A percentile compares a stretch with the other conserved stretches of the same genome.
These are phyloP conservation scores for Sebastolobus alascanus DNA, from an alignment of 2,797 vertebrate genomes.

Conservation along the genomic window DNA sequence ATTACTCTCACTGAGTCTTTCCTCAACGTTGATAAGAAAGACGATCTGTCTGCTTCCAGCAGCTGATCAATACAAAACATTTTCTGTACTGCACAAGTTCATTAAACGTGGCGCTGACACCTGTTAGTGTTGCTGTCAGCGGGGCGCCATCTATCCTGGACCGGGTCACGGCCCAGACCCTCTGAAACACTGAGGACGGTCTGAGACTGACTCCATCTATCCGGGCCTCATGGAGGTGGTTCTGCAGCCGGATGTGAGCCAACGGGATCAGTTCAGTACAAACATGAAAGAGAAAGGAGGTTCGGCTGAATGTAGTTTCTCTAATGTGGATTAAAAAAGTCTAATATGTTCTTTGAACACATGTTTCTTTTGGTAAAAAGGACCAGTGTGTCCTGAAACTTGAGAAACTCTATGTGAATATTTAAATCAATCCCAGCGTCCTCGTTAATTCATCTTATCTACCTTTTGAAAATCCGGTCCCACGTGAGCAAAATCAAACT, in stretches of 20 bases:
- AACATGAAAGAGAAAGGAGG: slow-evolving; percentile 37
- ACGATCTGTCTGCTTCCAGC: slow-evolving; percentile 80
- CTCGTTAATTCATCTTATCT: slow-evolving; percentile 81
- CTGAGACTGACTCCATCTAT: too few species aligned
- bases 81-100: slow-evolving; percentile 82
- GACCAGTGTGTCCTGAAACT: slow-evolving; percentile 68
- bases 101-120: slow-evolving; percentile 82
- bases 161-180: slow-evolving; percentile 40
- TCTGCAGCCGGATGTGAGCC: slow-evolving; percentile 31
- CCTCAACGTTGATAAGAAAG: slow-evolving; percentile 79
- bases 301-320: slow-evolving; percentile 43
- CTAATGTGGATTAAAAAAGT: slow-evolving; percentile 53
- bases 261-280: slow-evolving; percentile 20
- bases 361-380: slow-evolving; percentile 52
- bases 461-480: slow-evolving; percentile 85
- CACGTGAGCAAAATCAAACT: slow-evolving; percentile 81
- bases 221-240: slow-evolving; percentile 4
- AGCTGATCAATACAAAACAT: slow-evolving; percentile 85
- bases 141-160: slow-evolving; percentile 66
- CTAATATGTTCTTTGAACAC: slow-evolving; percentile 63
- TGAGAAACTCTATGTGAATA: slow-evolving; percentile 70
- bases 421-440: slow-evolving; percentile 82
- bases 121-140: slow-evolving; percentile 79
- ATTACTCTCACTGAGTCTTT: slow-evolving; percentile 73
- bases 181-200: slow-evolving; percentile 29